Evolutionary conservation across 2,113 vertebrate genomes (phyloP), one percentile per base, ranked within the genome.

Genomic region (Tachysurus fulvidraco): DNA sequence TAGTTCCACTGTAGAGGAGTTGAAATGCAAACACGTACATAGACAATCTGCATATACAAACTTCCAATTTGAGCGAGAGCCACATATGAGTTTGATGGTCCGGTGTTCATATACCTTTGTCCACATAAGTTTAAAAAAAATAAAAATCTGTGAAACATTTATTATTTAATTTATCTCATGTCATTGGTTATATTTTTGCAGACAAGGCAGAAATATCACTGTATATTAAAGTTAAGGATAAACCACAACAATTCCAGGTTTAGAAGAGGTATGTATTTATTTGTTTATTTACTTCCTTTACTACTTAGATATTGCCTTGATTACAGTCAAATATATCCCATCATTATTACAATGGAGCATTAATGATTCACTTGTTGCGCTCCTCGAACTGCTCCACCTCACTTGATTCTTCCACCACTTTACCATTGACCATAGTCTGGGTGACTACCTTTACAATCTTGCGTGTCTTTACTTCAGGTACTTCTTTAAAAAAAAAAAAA

Each of bases 401-500:
- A 4, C 95, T 96, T 86, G 94, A 95, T 91, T 96, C 95, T 7
- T 95, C 92, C 25, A 96, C 94, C 88, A 96, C 94, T 86, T 95
- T 95, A 11, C 95, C 95, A 5, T 96, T 95, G 67, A 96, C 88
- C 95, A 96, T 94, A 14, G 95, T 96, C 92, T 96, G 95, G 44
- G 95, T 96, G 73, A 96, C 94, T 0, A 96, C 94, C 91, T 95
- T 96, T 8, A 96, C 95, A 46, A 96, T 96, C 93, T 95, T 96
- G 91, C 95, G 93, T 76, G 94, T 96, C 54, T 94, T 93, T 0
- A 96, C 91, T 0, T 96, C 95, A 0, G 95, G 95, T 5, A 94
- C 94, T 91, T 93, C 95, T 96, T 92, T 55, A 91, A 92, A 82
- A 87, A 19, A 57, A 89, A 50, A 87, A 13, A 88, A 54, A 81